These are phyloP conservation scores for Apodemus sylvaticus DNA, from an alignment of 2,113 vertebrate species.

Conservation along the genomic window DNA sequence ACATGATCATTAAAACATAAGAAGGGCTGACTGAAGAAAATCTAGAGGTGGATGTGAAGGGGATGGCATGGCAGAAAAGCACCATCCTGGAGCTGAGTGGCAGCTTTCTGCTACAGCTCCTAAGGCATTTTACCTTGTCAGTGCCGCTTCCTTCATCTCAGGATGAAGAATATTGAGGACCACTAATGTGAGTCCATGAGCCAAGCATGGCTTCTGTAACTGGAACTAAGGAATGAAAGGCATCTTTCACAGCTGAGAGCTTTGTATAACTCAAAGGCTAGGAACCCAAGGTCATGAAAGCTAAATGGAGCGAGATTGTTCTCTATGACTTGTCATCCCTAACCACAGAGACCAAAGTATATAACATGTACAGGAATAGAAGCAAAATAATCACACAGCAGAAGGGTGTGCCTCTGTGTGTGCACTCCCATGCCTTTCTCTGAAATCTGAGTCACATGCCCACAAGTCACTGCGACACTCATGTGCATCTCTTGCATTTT, in stretches of 20 bases:
- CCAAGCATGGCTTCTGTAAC: not conserved
- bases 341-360: not conserved
- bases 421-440: not conserved
- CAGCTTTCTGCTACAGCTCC: not conserved
- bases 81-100: not conserved
- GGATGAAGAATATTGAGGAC: slow-evolving; percentile 8
- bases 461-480: not conserved
- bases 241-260: not conserved
- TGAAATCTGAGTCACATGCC: slow-evolving; percentile 43
- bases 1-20: slow-evolving; percentile 13
- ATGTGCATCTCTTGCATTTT: not conserved
- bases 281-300: not conserved
- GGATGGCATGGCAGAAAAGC: not conserved
- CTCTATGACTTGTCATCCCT: not conserved
- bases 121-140: not conserved
- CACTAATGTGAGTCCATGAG: not conserved
- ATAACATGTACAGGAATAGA: not conserved
- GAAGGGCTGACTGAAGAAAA: not conserved
- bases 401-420: not conserved
- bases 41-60: not conserved
- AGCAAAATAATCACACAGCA: too few species aligned
- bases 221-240: not conserved
- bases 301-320: slow-evolving; percentile 14
- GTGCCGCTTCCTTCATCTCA: not conserved
- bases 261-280: not conserved